A percentile compares a stretch with the other conserved stretches of the same genome.
These are phyloP conservation scores for Trichonephila clavata DNA, from an alignment of 1,140 invertebrate genomes.

Conservation along the genomic window DNA sequence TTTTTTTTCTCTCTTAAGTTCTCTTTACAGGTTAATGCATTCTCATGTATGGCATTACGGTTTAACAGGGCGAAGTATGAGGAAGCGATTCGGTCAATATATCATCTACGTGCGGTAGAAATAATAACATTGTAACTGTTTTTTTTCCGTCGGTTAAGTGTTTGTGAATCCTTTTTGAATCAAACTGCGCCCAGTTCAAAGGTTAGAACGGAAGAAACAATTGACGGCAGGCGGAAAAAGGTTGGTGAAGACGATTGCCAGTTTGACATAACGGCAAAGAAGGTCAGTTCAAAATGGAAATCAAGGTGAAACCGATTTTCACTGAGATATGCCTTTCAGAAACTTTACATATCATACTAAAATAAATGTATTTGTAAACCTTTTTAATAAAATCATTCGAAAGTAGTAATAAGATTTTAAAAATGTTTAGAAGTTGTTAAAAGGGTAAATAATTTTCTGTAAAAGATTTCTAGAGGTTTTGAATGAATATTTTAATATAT, in stretches of 20 bases:
- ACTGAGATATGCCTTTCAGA: no score
- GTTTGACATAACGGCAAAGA: neutral
- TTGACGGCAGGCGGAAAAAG: neutral
- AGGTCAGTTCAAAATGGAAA: neutral
- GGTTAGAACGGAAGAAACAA: neutral
- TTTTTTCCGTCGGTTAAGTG: neutral
- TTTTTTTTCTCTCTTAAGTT: neutral
- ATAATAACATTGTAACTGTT: conserved; percentile 28
- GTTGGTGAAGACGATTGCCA: neutral
- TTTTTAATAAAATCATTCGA: neutral
- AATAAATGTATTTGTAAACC: neutral
- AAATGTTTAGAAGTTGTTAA: no score
- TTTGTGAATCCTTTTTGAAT: conserved; percentile 7
- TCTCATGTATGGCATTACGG: conserved; percentile 5
- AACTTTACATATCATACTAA: neutral
- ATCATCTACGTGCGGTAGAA: neutral
- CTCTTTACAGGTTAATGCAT: conserved; percentile 40
- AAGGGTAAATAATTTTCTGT: no score
- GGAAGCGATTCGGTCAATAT: conserved; percentile 11
- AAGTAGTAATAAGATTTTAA: no score
- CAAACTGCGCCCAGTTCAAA: conserved; percentile 44
- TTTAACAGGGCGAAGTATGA: conserved; percentile 5
- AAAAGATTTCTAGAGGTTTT: no score
- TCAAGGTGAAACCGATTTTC: neutral
- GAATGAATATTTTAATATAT: no score